Evolutionary conservation across 2,797 vertebrate species (phyloP).

Genomic region (Chrysocyon brachyurus): DNA sequence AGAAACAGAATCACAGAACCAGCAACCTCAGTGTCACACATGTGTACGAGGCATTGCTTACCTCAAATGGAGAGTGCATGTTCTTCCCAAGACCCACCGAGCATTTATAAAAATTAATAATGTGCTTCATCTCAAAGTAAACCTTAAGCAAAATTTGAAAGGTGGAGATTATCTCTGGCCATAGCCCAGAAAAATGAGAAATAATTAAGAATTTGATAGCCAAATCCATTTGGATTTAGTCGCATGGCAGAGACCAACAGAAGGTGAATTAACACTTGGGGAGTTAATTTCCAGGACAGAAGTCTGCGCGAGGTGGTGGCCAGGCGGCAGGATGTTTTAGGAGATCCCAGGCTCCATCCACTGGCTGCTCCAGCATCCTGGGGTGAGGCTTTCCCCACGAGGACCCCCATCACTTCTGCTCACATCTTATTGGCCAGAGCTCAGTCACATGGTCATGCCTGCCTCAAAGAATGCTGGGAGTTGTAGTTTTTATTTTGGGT

Average conservation of each 20-base stretch:
- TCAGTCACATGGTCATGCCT: neutral
- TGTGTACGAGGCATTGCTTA: neutral
- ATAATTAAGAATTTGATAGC: no score
- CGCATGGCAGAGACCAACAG: accelerated
- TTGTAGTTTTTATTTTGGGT: neutral
- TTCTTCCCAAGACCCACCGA: neutral
- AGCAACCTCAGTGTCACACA: neutral
- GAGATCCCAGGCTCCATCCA: accelerated
- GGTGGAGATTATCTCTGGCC: neutral
- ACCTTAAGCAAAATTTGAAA: neutral
- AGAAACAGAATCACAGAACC: neutral
- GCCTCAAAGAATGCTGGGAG: neutral
- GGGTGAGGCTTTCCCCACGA: neutral
- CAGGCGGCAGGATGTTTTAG: accelerated
- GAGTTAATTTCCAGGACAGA: neutral
- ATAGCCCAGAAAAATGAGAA: neutral
- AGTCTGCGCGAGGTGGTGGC: neutral
- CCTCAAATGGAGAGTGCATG: accelerated
- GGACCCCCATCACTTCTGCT: accelerated
- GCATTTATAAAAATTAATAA: neutral
- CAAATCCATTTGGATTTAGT: neutral
- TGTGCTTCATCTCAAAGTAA: neutral
- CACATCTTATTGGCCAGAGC: neutral
- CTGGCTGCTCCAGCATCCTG: accelerated
- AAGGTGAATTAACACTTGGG: accelerated